Conservation (phyloP, 2,888 invertebrate species). For the Sarcophaga rosellei region DNA sequence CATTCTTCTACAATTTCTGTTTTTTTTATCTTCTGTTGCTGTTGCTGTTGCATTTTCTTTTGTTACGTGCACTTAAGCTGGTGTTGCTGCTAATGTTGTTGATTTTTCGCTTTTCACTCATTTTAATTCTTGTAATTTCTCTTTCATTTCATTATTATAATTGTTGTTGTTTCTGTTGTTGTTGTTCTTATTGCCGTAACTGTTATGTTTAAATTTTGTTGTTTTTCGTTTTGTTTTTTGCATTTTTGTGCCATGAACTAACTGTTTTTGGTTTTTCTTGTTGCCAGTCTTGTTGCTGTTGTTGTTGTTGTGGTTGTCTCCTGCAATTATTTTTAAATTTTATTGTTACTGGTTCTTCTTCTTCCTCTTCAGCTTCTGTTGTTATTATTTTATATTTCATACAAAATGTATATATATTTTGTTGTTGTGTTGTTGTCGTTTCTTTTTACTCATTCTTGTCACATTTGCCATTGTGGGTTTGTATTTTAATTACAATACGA, state of each 20-base stretch:
- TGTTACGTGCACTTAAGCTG: slow-evolving; percentile 44
- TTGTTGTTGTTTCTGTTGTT: neutral
- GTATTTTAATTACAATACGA: slow-evolving; percentile 63
- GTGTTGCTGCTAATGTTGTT: slow-evolving; percentile 63
- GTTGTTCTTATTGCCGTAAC: neutral
- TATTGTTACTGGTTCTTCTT: slow-evolving; percentile 63
- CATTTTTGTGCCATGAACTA: slow-evolving; percentile 19
- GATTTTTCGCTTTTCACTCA: slow-evolving; percentile 68
- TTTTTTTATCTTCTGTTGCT: slow-evolving; percentile 39
- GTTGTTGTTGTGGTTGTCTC: slow-evolving; percentile 59
- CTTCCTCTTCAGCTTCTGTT: neutral
- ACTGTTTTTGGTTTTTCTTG: slow-evolving; percentile 40
- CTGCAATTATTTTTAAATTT: slow-evolving; percentile 73
- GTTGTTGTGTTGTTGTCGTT: neutral
- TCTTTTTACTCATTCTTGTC: slow-evolving; percentile 32
- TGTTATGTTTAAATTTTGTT: slow-evolving; percentile 47
- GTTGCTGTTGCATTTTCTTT: slow-evolving; percentile 42
- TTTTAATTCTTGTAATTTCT: slow-evolving; percentile 67
- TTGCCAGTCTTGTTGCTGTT: neutral
- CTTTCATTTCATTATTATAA: slow-evolving; percentile 55
- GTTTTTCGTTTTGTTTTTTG: neutral
- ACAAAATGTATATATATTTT: neutral
- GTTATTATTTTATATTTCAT: slow-evolving; percentile 35
- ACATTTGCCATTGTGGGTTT: slow-evolving; percentile 60
- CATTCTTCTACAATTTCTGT: neutral